These are phyloP conservation scores for Psittacula derbiana DNA, from an alignment of 2,797 vertebrate species.

Conservation along the genomic window DNA sequence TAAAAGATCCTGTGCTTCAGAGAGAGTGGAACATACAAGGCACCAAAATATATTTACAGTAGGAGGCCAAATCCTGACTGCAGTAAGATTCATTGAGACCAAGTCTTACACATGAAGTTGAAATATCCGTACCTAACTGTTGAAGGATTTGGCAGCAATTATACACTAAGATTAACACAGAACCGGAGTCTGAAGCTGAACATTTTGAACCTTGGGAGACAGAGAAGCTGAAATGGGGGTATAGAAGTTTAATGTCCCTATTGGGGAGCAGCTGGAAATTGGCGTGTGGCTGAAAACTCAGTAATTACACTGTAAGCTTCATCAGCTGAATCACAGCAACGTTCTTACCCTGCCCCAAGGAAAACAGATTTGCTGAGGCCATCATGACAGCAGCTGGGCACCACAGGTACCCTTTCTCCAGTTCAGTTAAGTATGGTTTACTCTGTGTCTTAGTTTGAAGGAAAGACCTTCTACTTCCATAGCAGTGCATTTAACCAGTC, in stretches of 20 bases:
- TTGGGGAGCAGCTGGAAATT: background rate
- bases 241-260: background rate
- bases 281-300: background rate
- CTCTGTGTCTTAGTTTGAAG: background rate
- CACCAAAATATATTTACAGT: background rate
- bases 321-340: background rate
- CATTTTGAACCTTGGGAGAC: background rate
- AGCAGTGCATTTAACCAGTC: background rate
- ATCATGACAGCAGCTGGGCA: background rate
- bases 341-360: background rate
- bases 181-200: background rate
- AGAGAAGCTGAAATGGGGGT: background rate
- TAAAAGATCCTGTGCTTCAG: background rate
- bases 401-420: background rate
- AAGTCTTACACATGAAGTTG: background rate
- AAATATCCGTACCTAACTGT: background rate
- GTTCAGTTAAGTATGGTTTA: background rate
- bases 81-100: background rate
- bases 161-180: background rate
- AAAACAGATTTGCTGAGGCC: background rate
- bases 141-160: background rate
- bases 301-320: accelerated
- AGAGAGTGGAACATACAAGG: background rate
- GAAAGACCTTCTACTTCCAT: background rate
- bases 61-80: background rate